Evolutionary conservation across 2,888 invertebrate species (phyloP).

Genomic region (Athalia cordata): DNA sequence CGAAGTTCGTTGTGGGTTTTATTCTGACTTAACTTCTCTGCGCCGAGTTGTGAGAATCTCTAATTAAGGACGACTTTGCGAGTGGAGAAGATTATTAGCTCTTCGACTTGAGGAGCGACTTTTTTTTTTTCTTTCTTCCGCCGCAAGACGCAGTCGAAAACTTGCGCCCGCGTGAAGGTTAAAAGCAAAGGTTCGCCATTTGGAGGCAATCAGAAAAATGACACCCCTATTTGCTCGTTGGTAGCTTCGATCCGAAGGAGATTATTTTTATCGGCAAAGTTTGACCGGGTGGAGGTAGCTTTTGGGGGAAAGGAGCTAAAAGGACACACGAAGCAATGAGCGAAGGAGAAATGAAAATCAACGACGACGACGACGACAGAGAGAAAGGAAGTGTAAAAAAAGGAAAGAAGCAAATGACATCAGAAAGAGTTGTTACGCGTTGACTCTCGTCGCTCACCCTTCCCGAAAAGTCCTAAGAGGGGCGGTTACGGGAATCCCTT

Average conservation of each 20-base stretch:
- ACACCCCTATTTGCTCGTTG: constrained; percentile 58
- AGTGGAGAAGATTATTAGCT: constrained; percentile 10
- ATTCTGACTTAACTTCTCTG: background rate
- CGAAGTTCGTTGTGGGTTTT: background rate
- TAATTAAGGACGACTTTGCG: constrained; percentile 13
- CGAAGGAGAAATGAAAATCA: background rate
- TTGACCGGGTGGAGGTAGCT: constrained; percentile 30
- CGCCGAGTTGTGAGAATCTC: background rate
- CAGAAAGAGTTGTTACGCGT: constrained; percentile 39
- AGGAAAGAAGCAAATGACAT: background rate
- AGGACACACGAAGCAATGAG: background rate
- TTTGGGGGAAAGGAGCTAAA: background rate
- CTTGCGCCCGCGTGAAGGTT: constrained; percentile 12
- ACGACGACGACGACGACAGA: too few species aligned
- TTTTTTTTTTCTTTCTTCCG: background rate
- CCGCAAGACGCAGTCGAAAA: too few species aligned
- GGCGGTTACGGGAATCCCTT: constrained; percentile 2
- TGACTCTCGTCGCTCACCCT: constrained; percentile 19
- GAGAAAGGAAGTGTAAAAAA: too few species aligned
- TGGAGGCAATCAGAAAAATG: constrained; percentile 58
- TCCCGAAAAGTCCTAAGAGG: constrained; percentile 37
- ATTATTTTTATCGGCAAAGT: constrained; percentile 59
- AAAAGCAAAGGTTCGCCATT: constrained; percentile 23
- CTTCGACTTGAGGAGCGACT: background rate
- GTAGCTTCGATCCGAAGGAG: constrained; percentile 51